Percentiles rank a stretch among this genome's conserved stretches.
Conservation (phyloP, 1,140 invertebrate genomes). For the Drosophila chauvacae region DNA sequence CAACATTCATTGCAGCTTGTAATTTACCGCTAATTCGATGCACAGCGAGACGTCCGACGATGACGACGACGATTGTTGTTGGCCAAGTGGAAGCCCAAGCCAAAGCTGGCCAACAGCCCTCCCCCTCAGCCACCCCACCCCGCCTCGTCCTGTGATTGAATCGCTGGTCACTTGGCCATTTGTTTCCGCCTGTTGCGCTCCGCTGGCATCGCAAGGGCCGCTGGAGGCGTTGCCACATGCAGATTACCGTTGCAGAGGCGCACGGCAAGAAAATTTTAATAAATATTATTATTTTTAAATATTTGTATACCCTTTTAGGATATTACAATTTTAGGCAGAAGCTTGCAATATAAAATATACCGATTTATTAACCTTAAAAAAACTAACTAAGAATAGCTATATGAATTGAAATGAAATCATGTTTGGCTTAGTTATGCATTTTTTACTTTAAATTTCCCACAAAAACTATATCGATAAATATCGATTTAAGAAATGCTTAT, state of each 20-base stretch:
- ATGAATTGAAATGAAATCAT: background rate
- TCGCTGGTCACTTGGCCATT: constrained; percentile 55
- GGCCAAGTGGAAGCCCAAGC: constrained; percentile 1
- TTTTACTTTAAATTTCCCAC: no score
- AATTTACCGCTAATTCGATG: constrained; percentile 81
- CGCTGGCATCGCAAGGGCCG: constrained; percentile 28
- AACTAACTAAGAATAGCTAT: background rate
- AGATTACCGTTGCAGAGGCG: constrained; percentile 45
- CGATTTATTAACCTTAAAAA: background rate
- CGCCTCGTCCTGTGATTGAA: background rate
- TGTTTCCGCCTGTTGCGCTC: constrained; percentile 70
- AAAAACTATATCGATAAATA: no score
- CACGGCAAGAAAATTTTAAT: constrained; percentile 7
- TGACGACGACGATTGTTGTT: constrained; percentile 27
- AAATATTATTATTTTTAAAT: no score
- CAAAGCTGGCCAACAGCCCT: constrained; percentile 5
- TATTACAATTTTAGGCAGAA: background rate
- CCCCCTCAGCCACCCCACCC: no score
- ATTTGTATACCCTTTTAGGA: no score
- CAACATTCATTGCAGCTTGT: constrained; percentile 57
- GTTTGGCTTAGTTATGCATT: no score
- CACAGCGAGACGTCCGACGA: constrained; percentile 52
- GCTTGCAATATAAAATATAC: background rate
- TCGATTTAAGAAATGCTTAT: no score
- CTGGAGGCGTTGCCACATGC: constrained; percentile 34